A percentile compares a stretch with the other conserved stretches of the same genome.
Evolutionary conservation across 30 jellyfish, hydroid and myxozoan genomes (phyloP).

Genomic region (Haliclystus octoradiatus): DNA sequence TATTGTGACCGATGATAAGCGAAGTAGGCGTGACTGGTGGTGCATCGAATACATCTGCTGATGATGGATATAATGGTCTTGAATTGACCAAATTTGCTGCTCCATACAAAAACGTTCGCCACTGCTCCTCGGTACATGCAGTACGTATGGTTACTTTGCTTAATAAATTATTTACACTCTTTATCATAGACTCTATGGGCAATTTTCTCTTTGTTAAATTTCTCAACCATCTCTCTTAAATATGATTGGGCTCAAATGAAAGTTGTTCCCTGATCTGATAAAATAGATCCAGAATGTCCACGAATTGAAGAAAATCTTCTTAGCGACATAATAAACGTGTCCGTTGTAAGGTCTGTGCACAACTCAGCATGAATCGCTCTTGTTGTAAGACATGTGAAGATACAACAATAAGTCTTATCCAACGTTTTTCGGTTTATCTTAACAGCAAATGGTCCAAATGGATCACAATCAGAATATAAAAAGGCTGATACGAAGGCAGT

Average conservation of each 20-base stretch:
- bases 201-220: slow-evolving; percentile 19
- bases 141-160: no score
- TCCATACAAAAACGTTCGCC: no score
- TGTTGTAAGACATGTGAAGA: slow-evolving; percentile 43
- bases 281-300: slow-evolving; percentile 43
- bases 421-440: slow-evolving; percentile 34
- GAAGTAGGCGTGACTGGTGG: no score
- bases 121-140: no score
- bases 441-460: slow-evolving; percentile 24
- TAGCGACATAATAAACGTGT: no score
- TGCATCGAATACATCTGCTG: no score
- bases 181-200: no score
- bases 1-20: no score
- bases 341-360: no score
- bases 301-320: slow-evolving; percentile 48
- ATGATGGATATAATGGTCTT: no score
- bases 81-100: no score
- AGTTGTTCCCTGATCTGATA: slow-evolving; percentile 47
- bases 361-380: slow-evolving; percentile 57
- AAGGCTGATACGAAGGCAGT: not conserved
- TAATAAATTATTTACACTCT: no score
- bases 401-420: slow-evolving; percentile 37
- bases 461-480: slow-evolving; percentile 17
- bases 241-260: slow-evolving; percentile 46
- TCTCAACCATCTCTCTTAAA: slow-evolving; percentile 34